These are phyloP conservation scores for Accipiter cooperii DNA, from an alignment of 2,113 vertebrate genomes.

Conservation along the genomic window DNA sequence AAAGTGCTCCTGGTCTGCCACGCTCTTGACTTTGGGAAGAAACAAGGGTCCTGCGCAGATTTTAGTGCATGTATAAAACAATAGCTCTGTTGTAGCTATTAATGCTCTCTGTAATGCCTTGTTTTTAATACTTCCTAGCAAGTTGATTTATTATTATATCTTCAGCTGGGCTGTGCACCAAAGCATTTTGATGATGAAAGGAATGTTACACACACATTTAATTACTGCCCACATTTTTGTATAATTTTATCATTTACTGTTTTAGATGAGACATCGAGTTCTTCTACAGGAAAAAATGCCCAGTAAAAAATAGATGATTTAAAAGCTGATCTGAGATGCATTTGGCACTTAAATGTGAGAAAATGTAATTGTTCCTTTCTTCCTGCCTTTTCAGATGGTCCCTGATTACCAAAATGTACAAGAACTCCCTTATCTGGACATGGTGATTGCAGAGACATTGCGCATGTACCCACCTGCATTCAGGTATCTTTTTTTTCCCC, in stretches of 20 bases:
- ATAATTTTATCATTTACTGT: constrained; percentile 59
- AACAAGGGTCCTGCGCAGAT: background rate
- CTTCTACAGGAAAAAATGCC: constrained; percentile 45
- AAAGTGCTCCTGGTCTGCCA: background rate
- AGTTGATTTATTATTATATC: constrained; percentile 37
- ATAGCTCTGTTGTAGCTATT: background rate
- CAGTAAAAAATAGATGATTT: constrained; percentile 36
- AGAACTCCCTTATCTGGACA: constrained; percentile 89
- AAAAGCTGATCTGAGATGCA: constrained; percentile 25
- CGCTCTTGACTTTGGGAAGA: background rate
- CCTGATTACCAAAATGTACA: constrained; percentile 81
- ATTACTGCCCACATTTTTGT: constrained; percentile 63
- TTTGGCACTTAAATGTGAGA: constrained; percentile 17
- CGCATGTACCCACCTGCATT: constrained; percentile 92
- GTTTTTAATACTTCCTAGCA: constrained; percentile 16
- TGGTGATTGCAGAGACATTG: constrained; percentile 88
- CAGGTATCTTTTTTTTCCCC: constrained; percentile 67
- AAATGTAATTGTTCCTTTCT: constrained; percentile 21
- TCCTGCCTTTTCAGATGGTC: constrained; percentile 64
- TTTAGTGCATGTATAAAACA: background rate
- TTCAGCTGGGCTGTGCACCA: constrained; percentile 28
- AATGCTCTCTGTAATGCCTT: background rate
- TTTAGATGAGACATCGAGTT: constrained; percentile 53
- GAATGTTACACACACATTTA: constrained; percentile 50
- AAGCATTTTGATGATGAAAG: constrained; percentile 3